Conservation (phyloP, 2,888 invertebrate species). For the Chrysolina oricalcia region DNA sequence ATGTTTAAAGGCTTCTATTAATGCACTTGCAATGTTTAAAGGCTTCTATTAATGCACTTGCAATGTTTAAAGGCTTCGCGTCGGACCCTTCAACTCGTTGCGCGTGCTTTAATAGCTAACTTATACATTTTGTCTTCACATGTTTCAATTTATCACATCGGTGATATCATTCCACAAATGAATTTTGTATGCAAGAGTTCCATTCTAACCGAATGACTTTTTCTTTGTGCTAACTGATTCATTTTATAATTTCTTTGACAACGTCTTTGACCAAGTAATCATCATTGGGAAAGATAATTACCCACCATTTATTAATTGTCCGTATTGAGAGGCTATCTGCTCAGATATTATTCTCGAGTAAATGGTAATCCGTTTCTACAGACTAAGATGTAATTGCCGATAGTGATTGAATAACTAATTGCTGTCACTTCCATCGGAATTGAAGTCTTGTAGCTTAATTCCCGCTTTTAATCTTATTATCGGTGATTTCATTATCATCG, state of each 20-base stretch:
- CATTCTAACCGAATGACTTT: too few species aligned
- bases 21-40: too few species aligned
- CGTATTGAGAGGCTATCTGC: constrained; percentile 20
- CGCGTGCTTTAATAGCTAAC: too few species aligned
- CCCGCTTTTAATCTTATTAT: constrained; percentile 41
- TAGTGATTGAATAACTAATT: constrained; percentile 45
- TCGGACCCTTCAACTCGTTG: too few species aligned
- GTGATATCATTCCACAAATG: too few species aligned
- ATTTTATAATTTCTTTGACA: not conserved
- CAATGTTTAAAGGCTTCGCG: too few species aligned
- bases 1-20: too few species aligned
- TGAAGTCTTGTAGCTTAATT: constrained; percentile 39
- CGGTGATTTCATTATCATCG: constrained; percentile 39
- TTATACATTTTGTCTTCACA: too few species aligned
- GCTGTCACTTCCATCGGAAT: constrained; percentile 41
- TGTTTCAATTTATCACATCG: too few species aligned
- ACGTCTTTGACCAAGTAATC: not conserved
- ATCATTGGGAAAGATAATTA: not conserved
- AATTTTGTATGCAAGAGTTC: too few species aligned
- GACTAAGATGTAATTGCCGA: constrained; percentile 32
- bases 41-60: too few species aligned
- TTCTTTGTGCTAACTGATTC: too few species aligned
- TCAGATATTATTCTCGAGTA: not conserved
- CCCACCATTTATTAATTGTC: constrained; percentile 10
- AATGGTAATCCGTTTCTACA: constrained; percentile 12